Percentiles rank a stretch among this genome's conserved stretches.
Evolutionary conservation across 1,140 invertebrate genomes (phyloP).

Genomic region (Zaprionus ghesquierei): DNA sequence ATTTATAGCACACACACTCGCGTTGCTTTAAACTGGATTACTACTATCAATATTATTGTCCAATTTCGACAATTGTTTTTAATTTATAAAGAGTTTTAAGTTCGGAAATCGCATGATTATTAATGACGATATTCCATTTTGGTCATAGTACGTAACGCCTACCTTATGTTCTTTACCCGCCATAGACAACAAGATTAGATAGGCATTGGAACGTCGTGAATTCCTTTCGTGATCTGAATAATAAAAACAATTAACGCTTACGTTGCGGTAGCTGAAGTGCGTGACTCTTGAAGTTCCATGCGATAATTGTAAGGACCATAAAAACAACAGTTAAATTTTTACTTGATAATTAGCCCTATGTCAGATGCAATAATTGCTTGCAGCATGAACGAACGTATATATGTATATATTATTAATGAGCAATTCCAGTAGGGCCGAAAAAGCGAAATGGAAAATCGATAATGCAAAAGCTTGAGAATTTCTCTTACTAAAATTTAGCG

Average conservation of each 20-base stretch:
- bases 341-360: not conserved
- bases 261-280: not conserved
- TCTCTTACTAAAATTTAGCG: not conserved
- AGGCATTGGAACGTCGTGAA: not conserved
- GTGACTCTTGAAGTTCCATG: not conserved
- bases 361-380: not conserved
- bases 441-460: constrained; percentile 25
- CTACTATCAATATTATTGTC: constrained; percentile 31
- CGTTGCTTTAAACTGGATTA: constrained; percentile 12
- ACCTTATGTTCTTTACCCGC: not conserved
- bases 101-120: constrained; percentile 24
- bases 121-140: constrained; percentile 9
- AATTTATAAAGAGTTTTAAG: constrained; percentile 17
- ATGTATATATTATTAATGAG: constrained; percentile 7
- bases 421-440: not conserved
- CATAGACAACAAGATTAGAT: constrained; percentile 11
- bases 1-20: constrained; percentile 35
- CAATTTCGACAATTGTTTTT: constrained; percentile 44
- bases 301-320: not conserved
- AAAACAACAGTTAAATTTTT: not conserved
- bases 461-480: constrained; percentile 2
- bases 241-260: constrained; percentile 4
- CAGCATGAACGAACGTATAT: not conserved
- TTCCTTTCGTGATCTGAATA: not conserved
- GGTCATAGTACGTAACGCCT: not conserved